phyloP scores from a whole-genome alignment of 1,140 invertebrate genomes.

The Pseudoatta argentina region DNA sequence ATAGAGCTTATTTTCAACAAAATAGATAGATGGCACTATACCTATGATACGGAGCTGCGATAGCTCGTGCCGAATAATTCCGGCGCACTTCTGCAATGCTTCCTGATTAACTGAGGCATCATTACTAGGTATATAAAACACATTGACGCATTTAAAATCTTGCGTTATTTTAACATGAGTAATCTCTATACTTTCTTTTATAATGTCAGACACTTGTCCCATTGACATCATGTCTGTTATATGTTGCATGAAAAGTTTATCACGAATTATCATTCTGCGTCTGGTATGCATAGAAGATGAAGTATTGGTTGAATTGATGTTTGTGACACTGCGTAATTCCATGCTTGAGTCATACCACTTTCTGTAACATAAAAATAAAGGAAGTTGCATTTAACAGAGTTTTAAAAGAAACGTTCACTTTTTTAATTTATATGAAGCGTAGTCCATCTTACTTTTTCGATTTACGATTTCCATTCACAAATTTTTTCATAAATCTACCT shows the following conservation, averaged over 20 bases:
- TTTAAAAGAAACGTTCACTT: neutral
- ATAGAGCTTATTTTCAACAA: conserved; percentile 89
- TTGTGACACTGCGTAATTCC: neutral
- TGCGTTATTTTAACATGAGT: conserved; percentile 88
- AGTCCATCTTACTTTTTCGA: conserved; percentile 21
- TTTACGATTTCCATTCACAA: conserved; percentile 57
- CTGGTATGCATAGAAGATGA: conserved; percentile 56
- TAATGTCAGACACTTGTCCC: conserved; percentile 88
- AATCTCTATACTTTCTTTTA: conserved; percentile 90
- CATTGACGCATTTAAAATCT: conserved; percentile 89
- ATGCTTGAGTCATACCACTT: conserved; percentile 64
- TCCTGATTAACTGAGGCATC: conserved; percentile 83
- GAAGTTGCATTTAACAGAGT: conserved; percentile 17
- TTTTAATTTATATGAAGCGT: neutral
- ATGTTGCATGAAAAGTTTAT: conserved; percentile 93
- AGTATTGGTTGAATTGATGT: conserved; percentile 1
- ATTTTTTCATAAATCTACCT: conserved; percentile 72
- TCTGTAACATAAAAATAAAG: conserved; percentile 45
- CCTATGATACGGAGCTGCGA: conserved; percentile 90
- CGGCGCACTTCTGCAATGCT: conserved; percentile 87
- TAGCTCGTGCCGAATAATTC: conserved; percentile 89
- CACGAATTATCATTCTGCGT: conserved; percentile 88
- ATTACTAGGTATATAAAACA: conserved; percentile 89
- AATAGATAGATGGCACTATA: conserved; percentile 89
- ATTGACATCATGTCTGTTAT: conserved; percentile 92